Conservation (phyloP, 2,888 invertebrate species). For the Venustoraphidia nigricollis region DNA sequence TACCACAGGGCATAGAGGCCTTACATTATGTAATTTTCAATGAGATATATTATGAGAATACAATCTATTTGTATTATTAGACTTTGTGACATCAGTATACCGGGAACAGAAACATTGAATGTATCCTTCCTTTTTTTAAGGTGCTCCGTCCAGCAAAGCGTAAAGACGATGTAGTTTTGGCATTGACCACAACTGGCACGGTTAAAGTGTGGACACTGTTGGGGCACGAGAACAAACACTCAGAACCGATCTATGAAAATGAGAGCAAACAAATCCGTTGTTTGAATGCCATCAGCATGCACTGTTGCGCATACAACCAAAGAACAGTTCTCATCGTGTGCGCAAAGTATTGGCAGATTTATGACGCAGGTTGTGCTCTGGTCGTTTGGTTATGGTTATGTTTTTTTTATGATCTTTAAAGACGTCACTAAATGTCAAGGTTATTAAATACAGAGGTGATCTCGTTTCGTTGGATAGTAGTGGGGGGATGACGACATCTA, state of each 20-base stretch:
- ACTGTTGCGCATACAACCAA: slow-evolving; percentile 91
- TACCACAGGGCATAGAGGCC: no score
- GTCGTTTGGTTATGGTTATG: not conserved
- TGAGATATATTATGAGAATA: no score
- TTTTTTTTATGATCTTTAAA: slow-evolving; percentile 2
- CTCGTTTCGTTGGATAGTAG: no score
- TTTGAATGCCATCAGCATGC: slow-evolving; percentile 80
- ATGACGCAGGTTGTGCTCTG: slow-evolving; percentile 49
- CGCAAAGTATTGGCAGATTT: slow-evolving; percentile 91
- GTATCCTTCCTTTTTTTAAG: slow-evolving; percentile 20
- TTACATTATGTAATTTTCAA: no score
- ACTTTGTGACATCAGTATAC: no score
- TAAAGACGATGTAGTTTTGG: slow-evolving; percentile 90
- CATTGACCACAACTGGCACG: slow-evolving; percentile 87
- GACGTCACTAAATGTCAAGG: no score
- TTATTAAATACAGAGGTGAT: no score
- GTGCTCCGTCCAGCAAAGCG: slow-evolving; percentile 54
- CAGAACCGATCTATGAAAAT: slow-evolving; percentile 84
- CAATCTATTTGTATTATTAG: no score
- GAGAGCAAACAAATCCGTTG: slow-evolving; percentile 96
- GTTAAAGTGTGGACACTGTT: slow-evolving; percentile 94
- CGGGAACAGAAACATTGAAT: no score
- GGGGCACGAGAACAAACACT: slow-evolving; percentile 74
- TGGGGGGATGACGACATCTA: no score
- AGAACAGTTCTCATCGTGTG: slow-evolving; percentile 93